Base-by-base conservation (phyloP, 2,797 vertebrate species). In the Megaceryle alcyon region DNA sequence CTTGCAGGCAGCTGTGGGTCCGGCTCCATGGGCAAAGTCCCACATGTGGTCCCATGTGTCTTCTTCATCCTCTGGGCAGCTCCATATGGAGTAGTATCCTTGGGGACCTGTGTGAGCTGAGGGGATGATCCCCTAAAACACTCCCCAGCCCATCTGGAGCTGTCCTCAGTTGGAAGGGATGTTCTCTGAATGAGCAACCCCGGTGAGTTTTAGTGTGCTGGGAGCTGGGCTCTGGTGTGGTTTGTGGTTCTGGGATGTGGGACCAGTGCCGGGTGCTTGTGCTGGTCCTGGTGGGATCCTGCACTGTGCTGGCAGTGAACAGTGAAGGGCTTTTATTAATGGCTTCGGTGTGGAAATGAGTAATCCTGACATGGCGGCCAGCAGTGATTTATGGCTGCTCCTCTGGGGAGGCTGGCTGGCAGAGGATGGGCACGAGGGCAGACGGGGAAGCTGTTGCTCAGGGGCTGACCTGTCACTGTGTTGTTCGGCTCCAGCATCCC, bases 331-430 rank as follows among this genome's bases (percentile, higher is more conserved):
- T 92, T 75, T 79, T 86, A 69, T 82, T 54, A 84, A 61, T 2
- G 6, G 33, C 22, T 64, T 14, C 4, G 33, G 15, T 2, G 0
- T 3, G 5, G 73, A 82, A 91, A 66, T 35, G 39, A 79, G 39
- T 78, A 69, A 84, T 84, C 33, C 61, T 79, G 81, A 37, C 23
- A 17, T 2, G 43, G 49, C 0, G 1, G n/a, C 56, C 1, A 7
- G 66, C 1, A 1, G 59, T 65, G 49, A 77, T 86, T 35, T 88
- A 71, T 31, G 6, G 4, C 23, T 85, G 71, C 37, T 84, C 49
- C 0, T 1, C 64, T 1, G 3, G 35, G 72, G 49, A 60, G 28
- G 7, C 15, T 0, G 0, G 41, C 57, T 69, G 81, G 54, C n/a
- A 60, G 0, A 0, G 77, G 73, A 33, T 1, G 2, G 66, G 37